phyloP scores from a whole-genome alignment of 2,888 invertebrate genomes.

The Tigriopus californicus region DNA sequence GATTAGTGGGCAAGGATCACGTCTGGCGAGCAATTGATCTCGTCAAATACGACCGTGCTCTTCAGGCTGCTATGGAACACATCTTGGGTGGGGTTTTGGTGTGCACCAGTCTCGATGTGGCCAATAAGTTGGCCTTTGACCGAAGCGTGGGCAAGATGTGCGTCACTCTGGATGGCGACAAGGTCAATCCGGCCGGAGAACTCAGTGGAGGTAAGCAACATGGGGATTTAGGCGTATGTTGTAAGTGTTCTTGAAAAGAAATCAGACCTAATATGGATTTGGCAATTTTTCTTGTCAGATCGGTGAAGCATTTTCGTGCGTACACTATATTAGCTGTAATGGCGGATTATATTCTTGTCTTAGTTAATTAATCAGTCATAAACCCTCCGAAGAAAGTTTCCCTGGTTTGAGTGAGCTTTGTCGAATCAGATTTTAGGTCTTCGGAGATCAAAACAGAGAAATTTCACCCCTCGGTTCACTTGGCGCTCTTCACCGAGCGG shows the following conservation, averaged over 20 bases:
- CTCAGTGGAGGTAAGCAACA: constrained; percentile 52
- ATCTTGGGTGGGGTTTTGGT: constrained; percentile 72
- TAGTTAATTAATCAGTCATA: too few relatives aligned
- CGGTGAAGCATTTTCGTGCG: too few relatives aligned
- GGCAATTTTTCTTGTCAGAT: too few relatives aligned
- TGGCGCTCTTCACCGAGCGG: too few relatives aligned
- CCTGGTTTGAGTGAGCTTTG: too few relatives aligned
- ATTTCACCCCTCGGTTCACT: too few relatives aligned
- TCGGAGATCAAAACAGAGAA: too few relatives aligned
- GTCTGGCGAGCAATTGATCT: constrained; percentile 61
- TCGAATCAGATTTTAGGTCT: too few relatives aligned
- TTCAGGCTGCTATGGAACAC: constrained; percentile 60
- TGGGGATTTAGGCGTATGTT: constrained; percentile 14
- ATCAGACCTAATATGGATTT: too few relatives aligned
- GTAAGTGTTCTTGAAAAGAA: constrained; percentile 21
- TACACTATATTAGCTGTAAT: too few relatives aligned
- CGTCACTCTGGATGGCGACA: constrained; percentile 81
- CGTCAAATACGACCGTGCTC: constrained; percentile 43
- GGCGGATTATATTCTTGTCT: too few relatives aligned
- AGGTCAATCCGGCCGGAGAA: constrained; percentile 72
- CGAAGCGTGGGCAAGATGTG: constrained; percentile 26
- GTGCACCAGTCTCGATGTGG: constrained; percentile 57
- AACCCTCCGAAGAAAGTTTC: too few relatives aligned
- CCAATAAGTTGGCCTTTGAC: constrained; percentile 39
- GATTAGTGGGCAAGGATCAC: constrained; percentile 55